These are phyloP conservation scores for Nineta flava DNA, from an alignment of 2,888 invertebrate species.

Conservation along the genomic window DNA sequence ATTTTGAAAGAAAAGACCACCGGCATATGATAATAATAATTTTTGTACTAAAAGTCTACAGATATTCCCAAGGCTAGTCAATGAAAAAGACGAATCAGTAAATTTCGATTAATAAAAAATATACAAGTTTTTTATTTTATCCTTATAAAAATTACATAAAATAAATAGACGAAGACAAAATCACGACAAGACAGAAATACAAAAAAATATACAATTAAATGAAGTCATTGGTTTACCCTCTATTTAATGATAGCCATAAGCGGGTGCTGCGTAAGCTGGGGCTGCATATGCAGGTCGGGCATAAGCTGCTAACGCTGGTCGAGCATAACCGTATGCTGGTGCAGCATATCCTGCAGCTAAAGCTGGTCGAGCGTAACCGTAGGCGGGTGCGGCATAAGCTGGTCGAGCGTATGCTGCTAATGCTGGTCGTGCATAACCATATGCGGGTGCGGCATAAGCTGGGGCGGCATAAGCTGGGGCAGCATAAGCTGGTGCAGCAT, in stretches of 20 bases:
- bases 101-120: too few relatives aligned
- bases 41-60: too few relatives aligned
- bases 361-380: constrained; percentile 1
- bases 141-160: too few relatives aligned
- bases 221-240: too few relatives aligned
- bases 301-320: background rate
- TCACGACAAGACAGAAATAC: too few relatives aligned
- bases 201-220: too few relatives aligned
- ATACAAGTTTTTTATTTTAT: too few relatives aligned
- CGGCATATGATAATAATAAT: too few relatives aligned
- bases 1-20: too few relatives aligned
- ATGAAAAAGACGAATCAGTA: too few relatives aligned
- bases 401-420: constrained; percentile 3
- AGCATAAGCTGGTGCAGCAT: constrained; percentile 8
- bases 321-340: constrained; percentile 1
- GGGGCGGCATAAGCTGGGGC: constrained; percentile 11
- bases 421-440: constrained; percentile 4
- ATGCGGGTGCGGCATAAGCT: constrained; percentile 3
- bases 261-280: constrained; percentile 13
- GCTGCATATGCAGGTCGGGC: constrained; percentile 17
- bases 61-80: too few relatives aligned
- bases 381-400: constrained; percentile 3
- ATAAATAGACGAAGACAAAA: too few relatives aligned
- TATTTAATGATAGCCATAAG: constrained; percentile 11
- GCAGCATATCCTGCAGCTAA: constrained; percentile 3